These are phyloP conservation scores for Actinostola sp. DNA, from an alignment of 92 coral and sea anemone genomes.

Conservation along the genomic window DNA sequence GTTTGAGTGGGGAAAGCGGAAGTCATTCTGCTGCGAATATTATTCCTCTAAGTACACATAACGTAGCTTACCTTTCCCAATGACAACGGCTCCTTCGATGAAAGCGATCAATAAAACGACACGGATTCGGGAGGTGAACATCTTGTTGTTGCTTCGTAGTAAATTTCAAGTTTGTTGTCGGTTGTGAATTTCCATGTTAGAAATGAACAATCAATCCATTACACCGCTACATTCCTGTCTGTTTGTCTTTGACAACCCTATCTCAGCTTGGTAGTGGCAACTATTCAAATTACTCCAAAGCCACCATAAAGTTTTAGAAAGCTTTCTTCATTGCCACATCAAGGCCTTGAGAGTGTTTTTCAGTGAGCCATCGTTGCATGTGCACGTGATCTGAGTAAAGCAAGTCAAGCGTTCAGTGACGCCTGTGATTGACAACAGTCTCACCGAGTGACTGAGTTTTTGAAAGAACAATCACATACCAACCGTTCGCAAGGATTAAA, in stretches of 20 bases:
- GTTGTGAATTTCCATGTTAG: slow-evolving; percentile 17
- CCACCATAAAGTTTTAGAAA: slow-evolving; percentile 15
- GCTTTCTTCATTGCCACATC: neutral
- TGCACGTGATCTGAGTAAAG: slow-evolving; percentile 49
- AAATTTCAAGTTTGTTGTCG: slow-evolving; percentile 11
- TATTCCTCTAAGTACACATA: slow-evolving; percentile 24
- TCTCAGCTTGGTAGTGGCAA: neutral
- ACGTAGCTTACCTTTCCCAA: slow-evolving; percentile 15
- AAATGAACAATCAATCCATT: slow-evolving; percentile 12
- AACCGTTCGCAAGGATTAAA: slow-evolving; percentile 59
- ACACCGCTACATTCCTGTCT: neutral
- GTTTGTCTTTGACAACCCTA: neutral
- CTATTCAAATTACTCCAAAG: slow-evolving; percentile 13
- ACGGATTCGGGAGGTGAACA: slow-evolving; percentile 1
- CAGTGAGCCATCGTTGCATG: neutral
- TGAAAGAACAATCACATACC: slow-evolving; percentile 61
- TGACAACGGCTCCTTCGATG: neutral
- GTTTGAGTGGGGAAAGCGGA: slow-evolving; percentile 73
- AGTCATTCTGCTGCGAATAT: slow-evolving; percentile 71
- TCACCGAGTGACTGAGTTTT: slow-evolving; percentile 11
- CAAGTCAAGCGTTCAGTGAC: slow-evolving; percentile 45
- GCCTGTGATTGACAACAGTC: slow-evolving; percentile 41
- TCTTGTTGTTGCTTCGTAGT: slow-evolving; percentile 22
- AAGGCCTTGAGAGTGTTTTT: slow-evolving; percentile 1
- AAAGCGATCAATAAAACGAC: neutral